Evolutionary conservation across 2,113 vertebrate species (phyloP), one percentile per base, ranked within the genome.

Genomic region (Callorhinus ursinus): DNA sequence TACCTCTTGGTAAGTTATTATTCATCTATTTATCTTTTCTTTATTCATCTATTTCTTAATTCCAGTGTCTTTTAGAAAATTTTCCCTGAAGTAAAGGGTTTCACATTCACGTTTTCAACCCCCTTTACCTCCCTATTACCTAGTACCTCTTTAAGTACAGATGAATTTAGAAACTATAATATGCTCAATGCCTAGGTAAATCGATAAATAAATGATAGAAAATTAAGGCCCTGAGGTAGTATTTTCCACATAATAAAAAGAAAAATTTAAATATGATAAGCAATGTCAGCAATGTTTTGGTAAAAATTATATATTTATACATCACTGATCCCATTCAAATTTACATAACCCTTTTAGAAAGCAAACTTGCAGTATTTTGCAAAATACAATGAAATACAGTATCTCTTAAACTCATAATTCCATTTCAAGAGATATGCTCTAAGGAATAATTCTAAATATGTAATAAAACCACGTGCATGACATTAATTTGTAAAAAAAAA

Each of bases 1-100:
- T 92, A 71, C 92, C 95, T 89, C 8, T 95, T 79, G 95, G 95
- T 97, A 97, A 98, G 90, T 97, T 90, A 69, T 59, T 61, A 61
- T 42, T 81, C 36, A 59, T 88, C n/a, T 92, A 51, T 88, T 92
- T 86, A 33, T 95, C 63, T 67, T 67, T 67, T 67, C 63, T 67
- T 65, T 61, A 61, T 33, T 88, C 36, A 59, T 88, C n/a, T 92
- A 51, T 84, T 92, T 86, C 36, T 94, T 81, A 76, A 94, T 57
- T 83, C 16, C n/a, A 74, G 1, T 84, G 13, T 39, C n/a, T 7
- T 92, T 88, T 59, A 89, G 14, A 76, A 88, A 59, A 55, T n/a
- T 69, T 96, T 83, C 53, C 79, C 49, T 95, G 6, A 91, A 80
- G 33, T 28, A 84, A 90, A 59, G 6, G 16, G 61, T 72, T 81